Evolutionary conservation across 2,797 vertebrate genomes (phyloP).

Genomic region (Notamacropus eugenii): DNA sequence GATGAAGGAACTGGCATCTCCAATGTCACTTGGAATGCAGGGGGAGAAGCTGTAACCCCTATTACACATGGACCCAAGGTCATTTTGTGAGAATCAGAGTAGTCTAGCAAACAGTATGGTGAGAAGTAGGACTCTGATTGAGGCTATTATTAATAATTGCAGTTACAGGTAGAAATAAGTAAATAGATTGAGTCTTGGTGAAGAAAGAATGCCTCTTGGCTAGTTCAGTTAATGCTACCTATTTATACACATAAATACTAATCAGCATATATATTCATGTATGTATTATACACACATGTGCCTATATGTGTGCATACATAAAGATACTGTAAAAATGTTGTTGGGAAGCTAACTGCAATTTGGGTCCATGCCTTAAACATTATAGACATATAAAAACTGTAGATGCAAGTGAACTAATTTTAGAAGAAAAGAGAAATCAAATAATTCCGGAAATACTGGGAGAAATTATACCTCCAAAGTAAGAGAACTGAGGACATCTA

Average conservation of each 20-base stretch:
- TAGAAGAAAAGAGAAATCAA: neutral
- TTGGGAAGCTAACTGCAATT: neutral
- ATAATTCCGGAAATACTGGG: neutral
- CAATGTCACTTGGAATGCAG: neutral
- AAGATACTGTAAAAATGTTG: neutral
- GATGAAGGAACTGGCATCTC: neutral
- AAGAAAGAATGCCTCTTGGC: neutral
- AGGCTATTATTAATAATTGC: neutral
- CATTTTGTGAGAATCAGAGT: neutral
- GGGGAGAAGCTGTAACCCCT: neutral
- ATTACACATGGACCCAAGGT: slow-evolving; percentile 6
- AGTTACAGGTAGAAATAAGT: neutral
- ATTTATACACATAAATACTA: neutral
- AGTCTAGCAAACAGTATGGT: neutral
- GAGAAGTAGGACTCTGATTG: neutral
- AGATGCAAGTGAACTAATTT: neutral
- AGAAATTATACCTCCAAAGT: neutral
- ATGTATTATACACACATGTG: neutral
- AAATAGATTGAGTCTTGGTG: neutral
- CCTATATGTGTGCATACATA: too few species aligned
- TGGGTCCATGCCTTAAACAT: neutral
- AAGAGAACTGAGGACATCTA: neutral
- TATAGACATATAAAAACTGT: neutral
- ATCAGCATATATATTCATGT: neutral
- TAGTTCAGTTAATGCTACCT: neutral